These are phyloP conservation scores for Parauchenoglanis ngamensis DNA, from an alignment of 2,797 vertebrate species.

Conservation along the genomic window DNA sequence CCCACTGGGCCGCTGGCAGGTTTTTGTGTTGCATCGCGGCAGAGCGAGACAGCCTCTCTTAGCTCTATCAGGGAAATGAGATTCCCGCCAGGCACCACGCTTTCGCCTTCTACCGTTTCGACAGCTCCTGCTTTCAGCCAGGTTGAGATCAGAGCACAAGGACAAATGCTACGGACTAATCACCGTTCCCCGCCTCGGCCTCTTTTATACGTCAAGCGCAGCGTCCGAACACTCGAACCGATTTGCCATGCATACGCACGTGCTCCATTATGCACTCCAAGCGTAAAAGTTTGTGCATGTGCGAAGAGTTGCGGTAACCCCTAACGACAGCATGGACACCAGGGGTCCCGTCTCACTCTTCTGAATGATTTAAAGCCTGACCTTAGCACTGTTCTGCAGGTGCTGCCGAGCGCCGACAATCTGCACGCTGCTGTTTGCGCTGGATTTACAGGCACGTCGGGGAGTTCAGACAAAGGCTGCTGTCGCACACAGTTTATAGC, in stretches of 20 bases:
- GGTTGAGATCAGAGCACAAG: constrained; percentile 30
- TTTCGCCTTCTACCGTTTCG: constrained; percentile 36
- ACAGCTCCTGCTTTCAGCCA: constrained; percentile 34
- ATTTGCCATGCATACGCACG: constrained; percentile 32
- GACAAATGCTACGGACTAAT: constrained; percentile 49
- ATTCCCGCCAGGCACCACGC: constrained; percentile 23
- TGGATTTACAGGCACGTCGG: constrained; percentile 51
- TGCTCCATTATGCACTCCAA: constrained; percentile 30
- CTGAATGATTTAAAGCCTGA: constrained; percentile 57
- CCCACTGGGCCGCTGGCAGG: constrained; percentile 51
- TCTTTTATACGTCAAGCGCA: neutral
- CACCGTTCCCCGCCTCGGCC: neutral
- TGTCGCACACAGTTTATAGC: constrained; percentile 49
- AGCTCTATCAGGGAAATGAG: constrained; percentile 50
- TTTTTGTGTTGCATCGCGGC: constrained; percentile 31
- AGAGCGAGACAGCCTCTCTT: constrained; percentile 37
- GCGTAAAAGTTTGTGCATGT: constrained; percentile 44
- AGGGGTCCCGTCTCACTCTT: constrained; percentile 1
- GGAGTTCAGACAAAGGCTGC: constrained; percentile 44
- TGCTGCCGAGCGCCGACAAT: constrained; percentile 47
- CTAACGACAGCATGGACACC: too few species aligned
- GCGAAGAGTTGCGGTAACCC: constrained; percentile 15
- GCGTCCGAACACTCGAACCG: constrained; percentile 14
- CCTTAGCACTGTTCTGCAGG: constrained; percentile 50
- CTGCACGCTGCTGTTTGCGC: constrained; percentile 50